phyloP scores from a whole-genome alignment of 1,140 invertebrate genomes.

The Ostrea edulis region DNA sequence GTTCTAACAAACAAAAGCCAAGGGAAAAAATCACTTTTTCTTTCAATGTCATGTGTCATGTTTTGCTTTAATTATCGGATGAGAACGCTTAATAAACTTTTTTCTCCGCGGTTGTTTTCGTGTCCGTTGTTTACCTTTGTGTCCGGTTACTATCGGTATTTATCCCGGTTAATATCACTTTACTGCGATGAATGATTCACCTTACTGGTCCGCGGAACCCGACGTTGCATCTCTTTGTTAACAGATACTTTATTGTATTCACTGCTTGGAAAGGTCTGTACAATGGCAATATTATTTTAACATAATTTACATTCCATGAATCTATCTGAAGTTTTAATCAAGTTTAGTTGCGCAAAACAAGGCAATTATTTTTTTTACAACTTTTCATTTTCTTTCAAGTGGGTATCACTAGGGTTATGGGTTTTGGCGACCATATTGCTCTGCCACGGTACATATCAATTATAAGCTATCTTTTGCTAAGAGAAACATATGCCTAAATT shows the following conservation, averaged over 20 bases:
- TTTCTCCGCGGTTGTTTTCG: background rate
- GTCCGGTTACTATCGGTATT: background rate
- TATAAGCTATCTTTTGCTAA: conserved; percentile 16
- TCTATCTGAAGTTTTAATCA: background rate
- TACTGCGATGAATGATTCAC: background rate
- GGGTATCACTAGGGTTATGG: background rate
- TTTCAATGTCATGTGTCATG: conserved; percentile 23
- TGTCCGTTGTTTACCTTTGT: background rate
- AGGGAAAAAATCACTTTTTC: conserved; percentile 31
- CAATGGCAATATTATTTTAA: background rate
- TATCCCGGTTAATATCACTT: background rate
- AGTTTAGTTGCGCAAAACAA: background rate
- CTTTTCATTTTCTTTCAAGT: conserved; percentile 10
- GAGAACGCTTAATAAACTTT: background rate
- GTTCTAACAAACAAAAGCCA: conserved; percentile 23
- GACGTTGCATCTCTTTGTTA: background rate
- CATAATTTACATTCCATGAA: conserved; percentile 8
- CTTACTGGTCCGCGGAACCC: background rate
- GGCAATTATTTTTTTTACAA: conserved; percentile 8
- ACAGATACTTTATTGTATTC: background rate
- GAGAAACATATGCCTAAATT: conserved; percentile 25
- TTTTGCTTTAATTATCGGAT: conserved; percentile 33
- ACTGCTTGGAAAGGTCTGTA: background rate
- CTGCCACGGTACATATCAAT: conserved; percentile 19
- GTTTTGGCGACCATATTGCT: conserved; percentile 26